A percentile compares a stretch with the other conserved stretches of the same genome.
phyloP scores from a whole-genome alignment of 2,113 vertebrate species.

The Myrmecobius fasciatus region DNA sequence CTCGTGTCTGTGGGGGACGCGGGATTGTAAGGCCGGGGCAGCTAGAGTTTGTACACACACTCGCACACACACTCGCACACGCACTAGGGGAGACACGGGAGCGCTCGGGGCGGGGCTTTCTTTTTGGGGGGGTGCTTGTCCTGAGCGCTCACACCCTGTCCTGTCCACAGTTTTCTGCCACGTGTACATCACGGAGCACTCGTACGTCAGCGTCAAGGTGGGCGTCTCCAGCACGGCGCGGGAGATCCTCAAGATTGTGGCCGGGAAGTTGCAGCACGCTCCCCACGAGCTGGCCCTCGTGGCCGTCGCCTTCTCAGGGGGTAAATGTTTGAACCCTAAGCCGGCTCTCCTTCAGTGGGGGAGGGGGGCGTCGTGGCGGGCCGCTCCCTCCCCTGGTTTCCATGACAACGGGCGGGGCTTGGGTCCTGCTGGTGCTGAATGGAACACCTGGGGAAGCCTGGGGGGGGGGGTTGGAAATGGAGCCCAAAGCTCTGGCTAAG shows the following conservation, averaged over 20 bases:
- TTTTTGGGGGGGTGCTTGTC: neutral
- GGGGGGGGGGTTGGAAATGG: conserved; percentile 73
- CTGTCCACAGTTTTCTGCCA: conserved; percentile 91
- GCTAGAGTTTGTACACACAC: too few relatives aligned
- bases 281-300: conserved; percentile 91
- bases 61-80: too few relatives aligned
- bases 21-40: too few relatives aligned
- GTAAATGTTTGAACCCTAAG: conserved; percentile 82
- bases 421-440: conserved; percentile 61
- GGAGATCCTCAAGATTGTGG: conserved; percentile 91
- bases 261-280: conserved; percentile 91
- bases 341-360: conserved; percentile 44
- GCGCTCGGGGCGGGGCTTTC: neutral
- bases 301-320: conserved; percentile 89
- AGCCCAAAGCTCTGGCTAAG: conserved; percentile 75
- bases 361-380: conserved; percentile 66
- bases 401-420: conserved; percentile 83
- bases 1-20: neutral
- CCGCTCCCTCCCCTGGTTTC: conserved; percentile 82
- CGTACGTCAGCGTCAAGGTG: conserved; percentile 93
- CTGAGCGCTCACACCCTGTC: conserved; percentile 16
- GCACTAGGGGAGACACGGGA: too few relatives aligned
- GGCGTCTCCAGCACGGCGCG: conserved; percentile 86
- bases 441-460: conserved; percentile 62
- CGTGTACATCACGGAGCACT: conserved; percentile 93